A percentile compares a stretch with the other conserved stretches of the same genome.
These are phyloP conservation scores for Rhinopomastus cyanomelas DNA, from an alignment of 2,113 vertebrate genomes.

Conservation along the genomic window DNA sequence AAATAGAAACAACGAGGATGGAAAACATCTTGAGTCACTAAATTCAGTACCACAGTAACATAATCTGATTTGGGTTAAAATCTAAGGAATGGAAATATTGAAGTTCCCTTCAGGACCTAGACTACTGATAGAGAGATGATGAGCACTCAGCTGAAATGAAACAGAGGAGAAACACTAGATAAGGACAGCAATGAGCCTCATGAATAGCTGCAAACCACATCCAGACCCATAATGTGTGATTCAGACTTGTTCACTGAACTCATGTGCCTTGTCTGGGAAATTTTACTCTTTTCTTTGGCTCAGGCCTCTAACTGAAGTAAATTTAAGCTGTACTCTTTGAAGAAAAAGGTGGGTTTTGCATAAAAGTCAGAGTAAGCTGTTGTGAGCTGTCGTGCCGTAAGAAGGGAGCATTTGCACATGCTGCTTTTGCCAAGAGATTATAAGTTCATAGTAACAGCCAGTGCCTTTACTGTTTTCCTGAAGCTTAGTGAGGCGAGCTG, in stretches of 20 bases:
- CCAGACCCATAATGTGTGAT: background rate
- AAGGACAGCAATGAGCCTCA: background rate
- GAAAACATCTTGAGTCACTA: background rate
- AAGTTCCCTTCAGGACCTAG: background rate
- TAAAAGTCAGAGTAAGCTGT: background rate
- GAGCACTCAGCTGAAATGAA: background rate
- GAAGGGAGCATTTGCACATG: background rate
- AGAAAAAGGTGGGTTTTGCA: background rate
- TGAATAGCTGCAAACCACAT: conserved; percentile 2
- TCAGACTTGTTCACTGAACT: background rate
- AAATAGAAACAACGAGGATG: background rate
- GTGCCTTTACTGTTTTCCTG: conserved; percentile 34
- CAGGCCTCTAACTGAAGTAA: background rate
- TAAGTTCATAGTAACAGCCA: conserved; percentile 7
- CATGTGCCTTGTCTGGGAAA: background rate
- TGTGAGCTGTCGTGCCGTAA: background rate
- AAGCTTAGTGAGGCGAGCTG: background rate
- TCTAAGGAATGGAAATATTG: conserved; percentile 2
- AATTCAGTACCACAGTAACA: background rate
- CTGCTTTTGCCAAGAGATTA: conserved; percentile 28
- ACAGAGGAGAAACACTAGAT: background rate
- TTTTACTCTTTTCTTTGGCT: background rate
- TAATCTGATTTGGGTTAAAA: conserved; percentile 39
- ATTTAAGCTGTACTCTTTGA: background rate
- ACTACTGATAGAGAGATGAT: background rate